Evolutionary conservation across 1,140 invertebrate genomes (phyloP).

Genomic region (Ceratosolen solmsi): DNA sequence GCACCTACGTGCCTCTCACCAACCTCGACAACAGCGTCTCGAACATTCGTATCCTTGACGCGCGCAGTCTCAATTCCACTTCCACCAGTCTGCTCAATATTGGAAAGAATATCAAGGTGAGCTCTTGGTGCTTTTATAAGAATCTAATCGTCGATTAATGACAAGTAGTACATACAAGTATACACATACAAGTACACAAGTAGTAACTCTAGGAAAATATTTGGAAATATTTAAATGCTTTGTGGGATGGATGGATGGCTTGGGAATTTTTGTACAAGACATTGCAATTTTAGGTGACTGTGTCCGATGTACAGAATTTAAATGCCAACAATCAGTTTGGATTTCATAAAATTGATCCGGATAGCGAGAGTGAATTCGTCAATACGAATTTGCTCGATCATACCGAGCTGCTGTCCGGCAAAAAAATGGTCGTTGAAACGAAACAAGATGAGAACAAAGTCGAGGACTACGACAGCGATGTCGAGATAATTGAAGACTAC

Average conservation of each 20-base stretch:
- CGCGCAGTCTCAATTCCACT: constrained; percentile 26
- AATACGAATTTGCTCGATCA: constrained; percentile 66
- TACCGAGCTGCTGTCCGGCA: constrained; percentile 57
- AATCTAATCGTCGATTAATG: too few relatives aligned
- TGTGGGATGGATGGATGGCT: too few relatives aligned
- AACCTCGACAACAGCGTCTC: constrained; percentile 35
- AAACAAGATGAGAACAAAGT: not conserved
- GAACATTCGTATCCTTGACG: constrained; percentile 42
- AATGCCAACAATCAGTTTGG: not conserved
- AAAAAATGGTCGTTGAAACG: constrained; percentile 17
- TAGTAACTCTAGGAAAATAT: too few relatives aligned
- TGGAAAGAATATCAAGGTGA: constrained; percentile 42
- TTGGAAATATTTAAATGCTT: too few relatives aligned
- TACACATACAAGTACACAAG: too few relatives aligned
- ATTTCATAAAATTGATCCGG: constrained; percentile 19
- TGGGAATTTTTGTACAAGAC: too few relatives aligned
- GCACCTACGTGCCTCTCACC: constrained; percentile 22
- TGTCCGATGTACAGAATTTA: not conserved
- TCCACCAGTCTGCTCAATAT: constrained; percentile 26
- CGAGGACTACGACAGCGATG: constrained; percentile 60
- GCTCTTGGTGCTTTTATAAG: not conserved
- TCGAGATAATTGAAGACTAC: constrained; percentile 65
- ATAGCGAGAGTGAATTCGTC: constrained; percentile 59
- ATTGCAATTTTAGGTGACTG: constrained; percentile 45
- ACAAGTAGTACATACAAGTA: too few relatives aligned